Percentiles rank a stretch among this genome's conserved stretches.
These are phyloP conservation scores for Varanus komodoensis DNA, from an alignment of 2,113 vertebrate genomes.

Conservation along the genomic window DNA sequence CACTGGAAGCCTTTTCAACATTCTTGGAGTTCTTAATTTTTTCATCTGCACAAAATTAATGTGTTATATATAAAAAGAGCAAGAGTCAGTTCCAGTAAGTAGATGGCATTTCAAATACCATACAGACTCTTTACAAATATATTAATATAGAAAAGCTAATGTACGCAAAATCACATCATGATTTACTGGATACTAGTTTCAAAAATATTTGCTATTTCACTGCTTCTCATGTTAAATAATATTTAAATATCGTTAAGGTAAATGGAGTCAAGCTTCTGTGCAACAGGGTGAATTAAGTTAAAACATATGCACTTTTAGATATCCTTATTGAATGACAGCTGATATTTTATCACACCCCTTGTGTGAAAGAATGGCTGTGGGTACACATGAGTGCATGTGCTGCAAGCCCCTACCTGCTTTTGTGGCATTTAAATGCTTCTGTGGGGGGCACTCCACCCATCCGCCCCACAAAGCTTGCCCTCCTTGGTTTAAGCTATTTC, in stretches of 20 bases:
- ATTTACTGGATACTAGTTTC: not conserved
- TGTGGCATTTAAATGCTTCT: not conserved
- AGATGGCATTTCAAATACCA: not conserved
- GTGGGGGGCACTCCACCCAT: too few species aligned
- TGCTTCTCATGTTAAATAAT: not conserved
- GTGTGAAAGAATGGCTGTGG: too few species aligned
- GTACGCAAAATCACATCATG: not conserved
- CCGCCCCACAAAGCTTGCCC: too few species aligned
- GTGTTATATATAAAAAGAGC: not conserved
- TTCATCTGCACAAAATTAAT: conserved; percentile 54
- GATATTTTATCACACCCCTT: not conserved
- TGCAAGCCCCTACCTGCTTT: too few species aligned
- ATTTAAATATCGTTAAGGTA: not conserved
- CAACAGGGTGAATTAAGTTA: not conserved
- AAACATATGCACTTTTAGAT: not conserved
- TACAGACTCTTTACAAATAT: not conserved
- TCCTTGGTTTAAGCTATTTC: too few species aligned
- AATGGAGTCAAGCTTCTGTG: not conserved
- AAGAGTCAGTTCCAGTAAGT: not conserved
- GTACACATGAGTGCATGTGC: too few species aligned
- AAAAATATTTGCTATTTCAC: not conserved
- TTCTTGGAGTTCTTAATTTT: conserved; percentile 32
- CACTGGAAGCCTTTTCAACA: conserved; percentile 41
- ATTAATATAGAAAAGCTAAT: not conserved
- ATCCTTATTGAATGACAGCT: not conserved